phyloP scores from a whole-genome alignment of 2,888 invertebrate species.

The Drosophila borborema region DNA sequence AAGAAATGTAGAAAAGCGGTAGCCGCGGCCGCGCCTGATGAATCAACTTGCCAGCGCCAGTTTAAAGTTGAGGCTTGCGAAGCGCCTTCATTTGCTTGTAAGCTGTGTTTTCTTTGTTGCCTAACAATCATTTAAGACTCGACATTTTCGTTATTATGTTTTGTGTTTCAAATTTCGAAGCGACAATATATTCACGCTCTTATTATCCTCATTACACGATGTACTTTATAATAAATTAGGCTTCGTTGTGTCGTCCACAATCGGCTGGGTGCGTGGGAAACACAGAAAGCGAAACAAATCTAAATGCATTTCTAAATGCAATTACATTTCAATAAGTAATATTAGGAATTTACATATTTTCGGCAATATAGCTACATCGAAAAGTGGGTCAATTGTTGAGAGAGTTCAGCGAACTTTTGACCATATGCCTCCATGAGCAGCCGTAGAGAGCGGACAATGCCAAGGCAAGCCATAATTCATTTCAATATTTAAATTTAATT shows the following conservation, averaged over 20 bases:
- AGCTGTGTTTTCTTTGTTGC: conserved; percentile 20
- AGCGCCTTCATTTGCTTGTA: conserved; percentile 32
- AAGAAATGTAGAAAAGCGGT: conserved; percentile 73
- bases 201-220: conserved; percentile 30
- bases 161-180: conserved; percentile 21
- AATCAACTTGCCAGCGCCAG: conserved; percentile 62
- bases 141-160: conserved; percentile 51
- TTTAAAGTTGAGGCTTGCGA: conserved; percentile 58
- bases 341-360: conserved; percentile 5
- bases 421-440: conserved; percentile 2
- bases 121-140: conserved; percentile 38
- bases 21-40: conserved; percentile 59
- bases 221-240: conserved; percentile 6
- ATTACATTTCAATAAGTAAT: background rate
- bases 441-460: conserved; percentile 30
- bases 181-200: conserved; percentile 11
- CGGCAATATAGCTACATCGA: background rate
- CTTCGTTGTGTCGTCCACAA: background rate
- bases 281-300: background rate
- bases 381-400: conserved; percentile 43
- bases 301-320: conserved; percentile 3
- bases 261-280: conserved; percentile 4
- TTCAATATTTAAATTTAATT: conserved; percentile 68
- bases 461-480: conserved; percentile 45
- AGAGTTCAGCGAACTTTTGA: conserved; percentile 59